Conservation (phyloP, 2,113 vertebrate species). For the Ameiurus melas region DNA sequence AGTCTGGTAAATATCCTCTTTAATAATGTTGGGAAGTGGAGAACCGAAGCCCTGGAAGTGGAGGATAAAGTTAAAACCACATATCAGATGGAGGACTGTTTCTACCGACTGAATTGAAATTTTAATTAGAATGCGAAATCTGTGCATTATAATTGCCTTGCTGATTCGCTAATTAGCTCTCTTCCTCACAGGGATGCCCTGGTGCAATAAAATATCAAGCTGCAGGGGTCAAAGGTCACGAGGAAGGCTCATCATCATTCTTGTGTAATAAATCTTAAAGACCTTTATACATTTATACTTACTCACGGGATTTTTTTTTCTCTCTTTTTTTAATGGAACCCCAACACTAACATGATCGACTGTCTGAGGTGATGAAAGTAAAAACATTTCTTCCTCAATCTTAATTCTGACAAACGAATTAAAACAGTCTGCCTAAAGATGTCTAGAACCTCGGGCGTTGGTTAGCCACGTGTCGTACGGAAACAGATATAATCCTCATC, state of each 20-base stretch:
- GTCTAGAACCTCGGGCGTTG: too few species aligned
- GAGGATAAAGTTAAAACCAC: neutral
- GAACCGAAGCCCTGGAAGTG: neutral
- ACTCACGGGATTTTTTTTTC: too few species aligned
- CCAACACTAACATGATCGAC: neutral
- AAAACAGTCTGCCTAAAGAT: too few species aligned
- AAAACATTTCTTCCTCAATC: neutral
- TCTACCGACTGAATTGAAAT: neutral
- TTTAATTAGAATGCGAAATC: neutral
- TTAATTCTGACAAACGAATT: too few species aligned
- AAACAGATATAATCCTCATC: too few species aligned
- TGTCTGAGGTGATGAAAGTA: too few species aligned
- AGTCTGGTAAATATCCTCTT: neutral
- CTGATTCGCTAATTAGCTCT: neutral
- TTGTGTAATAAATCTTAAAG: neutral
- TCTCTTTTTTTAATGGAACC: neutral
- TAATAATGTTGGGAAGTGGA: neutral
- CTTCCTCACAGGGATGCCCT: neutral
- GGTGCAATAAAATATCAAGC: neutral
- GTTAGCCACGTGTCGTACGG: too few species aligned
- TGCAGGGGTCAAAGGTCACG: neutral
- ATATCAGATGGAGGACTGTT: neutral
- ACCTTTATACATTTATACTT: neutral
- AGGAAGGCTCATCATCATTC: neutral
- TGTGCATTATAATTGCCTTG: neutral